Evolutionary conservation across 2,113 vertebrate species (phyloP).

Genomic region (Noctilio leporinus): DNA sequence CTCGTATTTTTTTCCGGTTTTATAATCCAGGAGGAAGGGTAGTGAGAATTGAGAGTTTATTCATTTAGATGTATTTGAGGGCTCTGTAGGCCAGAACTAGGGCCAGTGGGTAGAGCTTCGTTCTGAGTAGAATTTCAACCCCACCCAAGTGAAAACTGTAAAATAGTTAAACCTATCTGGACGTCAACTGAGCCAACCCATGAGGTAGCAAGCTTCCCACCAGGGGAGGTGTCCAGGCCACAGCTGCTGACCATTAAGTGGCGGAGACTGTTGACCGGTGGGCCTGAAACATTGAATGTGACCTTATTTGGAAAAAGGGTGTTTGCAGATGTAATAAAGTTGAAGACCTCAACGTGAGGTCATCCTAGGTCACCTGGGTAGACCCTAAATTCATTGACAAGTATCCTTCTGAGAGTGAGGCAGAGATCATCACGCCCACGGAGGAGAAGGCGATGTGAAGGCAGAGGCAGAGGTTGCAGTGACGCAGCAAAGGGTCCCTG

Average conservation of each 20-base stretch:
- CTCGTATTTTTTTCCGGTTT: neutral
- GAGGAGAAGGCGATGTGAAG: neutral
- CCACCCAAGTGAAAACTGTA: neutral
- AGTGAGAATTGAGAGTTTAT: neutral
- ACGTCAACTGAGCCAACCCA: neutral
- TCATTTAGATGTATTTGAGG: neutral
- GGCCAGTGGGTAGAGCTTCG: neutral
- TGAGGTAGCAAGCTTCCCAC: neutral
- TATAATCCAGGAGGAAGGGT: neutral
- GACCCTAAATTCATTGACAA: neutral
- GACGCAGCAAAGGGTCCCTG: accelerated
- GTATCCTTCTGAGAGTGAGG: neutral
- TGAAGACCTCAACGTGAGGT: neutral
- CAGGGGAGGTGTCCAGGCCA: neutral
- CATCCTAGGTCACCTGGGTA: neutral
- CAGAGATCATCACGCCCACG: neutral
- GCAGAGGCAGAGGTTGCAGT: neutral
- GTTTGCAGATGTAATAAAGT: neutral
- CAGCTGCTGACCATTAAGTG: accelerated
- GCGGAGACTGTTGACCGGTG: neutral
- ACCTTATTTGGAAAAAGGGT: neutral
- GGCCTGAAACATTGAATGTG: neutral
- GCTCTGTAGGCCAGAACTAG: neutral
- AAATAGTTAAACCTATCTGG: neutral
- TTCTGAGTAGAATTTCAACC: neutral